Percentiles rank a stretch among this genome's conserved stretches.
Evolutionary conservation across 2,888 invertebrate genomes (phyloP).

Genomic region (Hirtodrosophila cameraria): DNA sequence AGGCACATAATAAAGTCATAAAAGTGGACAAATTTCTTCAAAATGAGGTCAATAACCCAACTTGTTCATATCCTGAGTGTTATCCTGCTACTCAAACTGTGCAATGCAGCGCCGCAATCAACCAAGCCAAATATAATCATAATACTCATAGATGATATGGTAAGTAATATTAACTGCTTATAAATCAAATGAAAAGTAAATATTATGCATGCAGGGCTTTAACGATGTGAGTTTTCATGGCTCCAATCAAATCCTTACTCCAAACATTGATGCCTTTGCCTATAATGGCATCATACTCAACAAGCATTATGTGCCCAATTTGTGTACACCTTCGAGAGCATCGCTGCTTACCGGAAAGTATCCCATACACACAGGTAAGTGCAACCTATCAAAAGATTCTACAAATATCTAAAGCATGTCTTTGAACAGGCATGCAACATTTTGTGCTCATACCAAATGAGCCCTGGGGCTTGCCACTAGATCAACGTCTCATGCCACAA

Average conservation of each 20-base stretch:
- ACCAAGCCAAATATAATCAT: conserved; percentile 88
- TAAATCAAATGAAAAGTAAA: not conserved
- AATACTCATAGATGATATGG: conserved; percentile 92
- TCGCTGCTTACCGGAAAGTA: conserved; percentile 94
- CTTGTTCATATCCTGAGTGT: not conserved
- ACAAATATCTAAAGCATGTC: not conserved
- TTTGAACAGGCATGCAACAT: conserved; percentile 88
- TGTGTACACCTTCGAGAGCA: conserved; percentile 93
- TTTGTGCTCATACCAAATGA: conserved; percentile 88
- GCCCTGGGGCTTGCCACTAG: conserved; percentile 89
- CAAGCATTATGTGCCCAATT: conserved; percentile 91
- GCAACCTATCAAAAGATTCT: not conserved
- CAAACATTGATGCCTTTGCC: conserved; percentile 94
- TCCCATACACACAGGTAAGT: conserved; percentile 90
- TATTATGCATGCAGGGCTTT: conserved; percentile 89
- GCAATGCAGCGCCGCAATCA: conserved; percentile 5
- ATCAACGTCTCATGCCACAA: conserved; percentile 89
- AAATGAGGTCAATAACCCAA: conserved; percentile 7
- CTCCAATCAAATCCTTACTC: conserved; percentile 94
- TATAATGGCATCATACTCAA: conserved; percentile 94
- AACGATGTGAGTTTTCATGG: conserved; percentile 97
- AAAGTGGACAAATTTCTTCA: not conserved
- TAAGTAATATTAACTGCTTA: not conserved
- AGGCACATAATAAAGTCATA: not conserved
- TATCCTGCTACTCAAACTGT: conserved; percentile 5